Evolutionary conservation across 2,113 vertebrate genomes (phyloP).

Genomic region (Rhagologus leucostigma): DNA sequence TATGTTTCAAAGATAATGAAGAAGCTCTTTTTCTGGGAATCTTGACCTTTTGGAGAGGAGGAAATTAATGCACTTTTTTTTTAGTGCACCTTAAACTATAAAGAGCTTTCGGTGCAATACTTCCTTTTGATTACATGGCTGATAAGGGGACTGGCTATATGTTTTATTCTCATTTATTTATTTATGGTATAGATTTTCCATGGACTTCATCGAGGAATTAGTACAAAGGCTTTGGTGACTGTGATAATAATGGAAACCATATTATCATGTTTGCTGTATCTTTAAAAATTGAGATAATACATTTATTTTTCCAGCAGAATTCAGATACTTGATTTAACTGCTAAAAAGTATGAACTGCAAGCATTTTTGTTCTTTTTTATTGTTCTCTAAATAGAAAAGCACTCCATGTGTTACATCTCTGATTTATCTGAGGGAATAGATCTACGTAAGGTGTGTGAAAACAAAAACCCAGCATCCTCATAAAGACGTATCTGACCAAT

Average conservation of each 20-base stretch:
- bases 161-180: no score
- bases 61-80: not conserved
- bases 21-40: not conserved
- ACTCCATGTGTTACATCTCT: not conserved
- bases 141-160: not conserved
- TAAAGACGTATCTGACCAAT: not conserved
- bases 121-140: not conserved
- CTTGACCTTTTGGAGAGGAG: not conserved
- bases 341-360: not conserved
- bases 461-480: not conserved
- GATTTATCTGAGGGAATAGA: not conserved
- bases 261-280: not conserved
- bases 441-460: not conserved
- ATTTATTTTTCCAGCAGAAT: not conserved
- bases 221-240: not conserved
- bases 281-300: not conserved
- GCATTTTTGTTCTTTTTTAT: not conserved
- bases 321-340: not conserved
- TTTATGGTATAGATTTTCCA: not conserved
- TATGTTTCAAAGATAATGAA: not conserved
- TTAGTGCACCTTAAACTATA: not conserved
- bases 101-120: not conserved
- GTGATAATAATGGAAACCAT: not conserved
- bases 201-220: not conserved
- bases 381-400: not conserved